These are phyloP conservation scores for Agonopterix heracliana DNA, from an alignment of 2,888 invertebrate genomes.

Conservation along the genomic window DNA sequence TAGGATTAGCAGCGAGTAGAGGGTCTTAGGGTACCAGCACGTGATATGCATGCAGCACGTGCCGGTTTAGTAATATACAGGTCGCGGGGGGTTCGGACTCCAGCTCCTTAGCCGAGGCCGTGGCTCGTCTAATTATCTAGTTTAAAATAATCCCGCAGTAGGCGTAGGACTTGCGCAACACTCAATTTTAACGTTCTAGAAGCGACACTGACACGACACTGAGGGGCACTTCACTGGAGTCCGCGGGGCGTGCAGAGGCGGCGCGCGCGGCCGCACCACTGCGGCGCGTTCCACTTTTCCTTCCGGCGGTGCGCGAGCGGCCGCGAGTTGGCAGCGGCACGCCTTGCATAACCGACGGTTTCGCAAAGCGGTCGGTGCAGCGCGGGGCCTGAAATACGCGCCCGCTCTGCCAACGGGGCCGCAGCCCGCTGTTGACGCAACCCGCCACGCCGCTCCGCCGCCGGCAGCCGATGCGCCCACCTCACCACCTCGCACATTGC, in stretches of 20 bases:
- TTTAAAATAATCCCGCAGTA: constrained; percentile 69
- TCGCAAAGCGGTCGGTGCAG: constrained; percentile 73
- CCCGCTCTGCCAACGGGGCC: constrained; percentile 57
- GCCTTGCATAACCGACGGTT: constrained; percentile 74
- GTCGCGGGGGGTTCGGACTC: constrained; percentile 31
- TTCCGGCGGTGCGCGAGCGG: constrained; percentile 63
- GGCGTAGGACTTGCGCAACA: constrained; percentile 71
- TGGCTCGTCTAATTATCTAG: constrained; percentile 52
- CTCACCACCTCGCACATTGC: constrained; percentile 15
- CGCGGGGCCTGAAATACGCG: constrained; percentile 70
- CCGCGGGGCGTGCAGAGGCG: constrained; percentile 64
- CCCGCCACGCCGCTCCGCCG: constrained; percentile 21
- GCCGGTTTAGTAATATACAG: constrained; percentile 6
- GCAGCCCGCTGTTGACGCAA: constrained; percentile 50
- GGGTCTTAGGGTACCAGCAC: constrained; percentile 14
- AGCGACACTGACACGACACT: constrained; percentile 73
- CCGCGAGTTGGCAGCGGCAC: constrained; percentile 72
- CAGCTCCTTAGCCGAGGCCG: constrained; percentile 29
- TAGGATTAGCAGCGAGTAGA: not conserved
- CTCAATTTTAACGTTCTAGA: constrained; percentile 64
- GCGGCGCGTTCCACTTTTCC: constrained; percentile 75
- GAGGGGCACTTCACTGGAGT: constrained; percentile 57
- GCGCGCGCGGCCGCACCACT: constrained; percentile 70
- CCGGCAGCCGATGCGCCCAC: constrained; percentile 22
- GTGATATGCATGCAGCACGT: constrained; percentile 13